Evolutionary conservation across 2,888 invertebrate species (phyloP), one percentile per base, ranked within the genome.

Genomic region (Parnassius glacialis): DNA sequence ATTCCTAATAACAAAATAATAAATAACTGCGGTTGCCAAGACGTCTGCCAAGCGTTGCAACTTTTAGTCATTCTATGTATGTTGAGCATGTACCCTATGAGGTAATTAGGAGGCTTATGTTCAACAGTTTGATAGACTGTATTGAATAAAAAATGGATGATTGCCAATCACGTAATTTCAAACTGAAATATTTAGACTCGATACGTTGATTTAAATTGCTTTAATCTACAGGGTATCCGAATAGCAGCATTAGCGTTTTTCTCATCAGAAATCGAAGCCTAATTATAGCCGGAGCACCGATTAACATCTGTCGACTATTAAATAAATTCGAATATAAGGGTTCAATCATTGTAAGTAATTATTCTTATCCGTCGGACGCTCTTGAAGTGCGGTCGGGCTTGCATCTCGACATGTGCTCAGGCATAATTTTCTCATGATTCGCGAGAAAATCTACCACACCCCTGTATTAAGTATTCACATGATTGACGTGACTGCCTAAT

Each of bases 301-400:
- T 91, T 90, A 90, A 90, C 91, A 91, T 90, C 90, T 91, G 91
- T 88, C 85, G 87, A 89, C 90, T 90, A 87, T 89, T 87, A 90
- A 86, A 90, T 89, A 86, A 89, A 87, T 80, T 84, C 81, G 74
- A 85, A 85, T 88, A 89, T 88, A 90, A 86, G 87, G 89, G 87
- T 89, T 90, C 90, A 89, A 90, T 89, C 88, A 87, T 88, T 88
- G 90, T 83, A 84, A 89, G 87, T 90, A 91, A 91, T 91, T 90
- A 90, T 90, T 90, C 87, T 88, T 90, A 90, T 90, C 90, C 90
- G 90, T 87, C 90, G 88, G 90, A 84, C 83, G 87, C 79, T 85
- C 84, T 87, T 87, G 87, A 87, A 87, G 87, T 80, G 80, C 78
- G 70, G 73, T 78, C 76, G 73, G 77, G 77, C 74, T 79, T 76